Conservation (phyloP, 2,113 vertebrate species). For the Chelonoidis abingdonii region DNA sequence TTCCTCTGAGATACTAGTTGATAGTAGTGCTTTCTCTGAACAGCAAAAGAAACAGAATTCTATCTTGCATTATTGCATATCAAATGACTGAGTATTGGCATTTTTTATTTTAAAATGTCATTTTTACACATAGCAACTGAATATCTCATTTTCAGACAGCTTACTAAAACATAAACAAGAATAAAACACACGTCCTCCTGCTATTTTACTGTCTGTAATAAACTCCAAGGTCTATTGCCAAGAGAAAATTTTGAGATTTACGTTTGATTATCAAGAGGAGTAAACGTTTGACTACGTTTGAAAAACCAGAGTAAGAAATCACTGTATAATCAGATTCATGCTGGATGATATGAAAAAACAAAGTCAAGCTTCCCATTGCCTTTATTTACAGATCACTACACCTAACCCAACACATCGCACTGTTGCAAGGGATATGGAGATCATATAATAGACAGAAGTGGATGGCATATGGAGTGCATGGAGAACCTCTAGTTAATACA, state of each 20-base stretch:
- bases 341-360: constrained; percentile 21
- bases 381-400: constrained; percentile 51
- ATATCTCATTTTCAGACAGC: background rate
- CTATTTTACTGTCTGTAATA: background rate
- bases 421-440: constrained; percentile 9
- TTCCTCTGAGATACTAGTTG: background rate
- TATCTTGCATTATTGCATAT: background rate
- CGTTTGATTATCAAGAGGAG: background rate
- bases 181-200: background rate
- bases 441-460: constrained; percentile 36
- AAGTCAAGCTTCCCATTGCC: background rate
- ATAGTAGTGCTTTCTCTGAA: background rate
- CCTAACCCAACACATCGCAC: constrained; percentile 9
- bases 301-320: constrained; percentile 45
- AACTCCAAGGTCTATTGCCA: background rate
- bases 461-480: constrained; percentile 13
- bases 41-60: background rate
- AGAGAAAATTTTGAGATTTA: background rate
- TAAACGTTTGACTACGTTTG: background rate
- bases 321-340: background rate
- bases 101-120: constrained; percentile 1
- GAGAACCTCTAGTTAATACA: constrained; percentile 59
- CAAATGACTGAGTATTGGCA: constrained; percentile 4
- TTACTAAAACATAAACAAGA: constrained; percentile 12
- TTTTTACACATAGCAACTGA: constrained; percentile 14